Evolutionary conservation across 2,113 vertebrate genomes (phyloP).

Genomic region (Caranx melampygus): DNA sequence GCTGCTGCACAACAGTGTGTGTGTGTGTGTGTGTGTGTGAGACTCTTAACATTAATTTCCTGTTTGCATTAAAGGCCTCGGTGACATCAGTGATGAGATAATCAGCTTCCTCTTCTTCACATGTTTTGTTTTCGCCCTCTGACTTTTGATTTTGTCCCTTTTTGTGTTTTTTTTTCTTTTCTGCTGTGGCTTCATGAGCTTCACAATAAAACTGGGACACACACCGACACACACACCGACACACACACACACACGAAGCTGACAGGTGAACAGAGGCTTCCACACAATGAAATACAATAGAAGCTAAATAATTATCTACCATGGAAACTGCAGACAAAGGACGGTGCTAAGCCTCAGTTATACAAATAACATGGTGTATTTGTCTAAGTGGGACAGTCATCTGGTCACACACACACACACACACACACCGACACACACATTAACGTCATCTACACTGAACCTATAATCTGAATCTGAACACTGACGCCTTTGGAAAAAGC

Average conservation of each 20-base stretch:
- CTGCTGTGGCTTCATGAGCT: constrained; percentile 7
- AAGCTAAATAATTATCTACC: constrained; percentile 46
- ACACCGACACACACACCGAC: constrained; percentile 36
- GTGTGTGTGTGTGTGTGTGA: neutral
- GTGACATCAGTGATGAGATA: neutral
- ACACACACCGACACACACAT: neutral
- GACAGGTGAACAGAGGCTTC: constrained; percentile 50
- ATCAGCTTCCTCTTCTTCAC: neutral
- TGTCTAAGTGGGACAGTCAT: constrained; percentile 30
- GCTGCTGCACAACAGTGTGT: neutral
- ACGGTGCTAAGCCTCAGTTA: constrained; percentile 1
- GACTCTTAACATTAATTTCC: constrained; percentile 47
- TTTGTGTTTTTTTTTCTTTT: neutral
- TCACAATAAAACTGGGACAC: constrained; percentile 7
- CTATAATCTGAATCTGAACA: neutral
- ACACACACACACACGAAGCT: constrained; percentile 31
- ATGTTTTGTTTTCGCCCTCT: neutral
- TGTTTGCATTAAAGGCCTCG: constrained; percentile 22
- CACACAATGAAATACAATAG: constrained; percentile 58
- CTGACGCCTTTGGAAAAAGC: no score
- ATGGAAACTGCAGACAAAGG: constrained; percentile 58
- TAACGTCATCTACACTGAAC: neutral
- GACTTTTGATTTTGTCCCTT: neutral
- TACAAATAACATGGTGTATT: constrained; percentile 52
- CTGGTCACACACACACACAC: neutral